These are phyloP conservation scores for Theropithecus gelada DNA, from an alignment of 2,113 vertebrate species.

Conservation along the genomic window DNA sequence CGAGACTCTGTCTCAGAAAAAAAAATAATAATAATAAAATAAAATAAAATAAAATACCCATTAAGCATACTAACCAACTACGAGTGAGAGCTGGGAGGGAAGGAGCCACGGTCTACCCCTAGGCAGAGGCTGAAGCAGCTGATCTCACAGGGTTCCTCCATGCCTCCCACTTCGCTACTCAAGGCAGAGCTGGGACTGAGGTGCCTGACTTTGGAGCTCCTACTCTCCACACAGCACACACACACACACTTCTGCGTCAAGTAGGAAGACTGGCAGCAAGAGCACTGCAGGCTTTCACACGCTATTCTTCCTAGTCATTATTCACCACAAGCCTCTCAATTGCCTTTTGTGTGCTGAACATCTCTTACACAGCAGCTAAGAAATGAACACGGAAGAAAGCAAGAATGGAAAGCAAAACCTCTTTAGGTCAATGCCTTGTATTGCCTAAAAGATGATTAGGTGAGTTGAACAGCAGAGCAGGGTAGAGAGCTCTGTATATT, in stretches of 20 bases:
- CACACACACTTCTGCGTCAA: background rate
- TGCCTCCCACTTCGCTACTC: background rate
- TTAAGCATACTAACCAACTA: too few relatives aligned
- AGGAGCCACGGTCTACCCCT: background rate
- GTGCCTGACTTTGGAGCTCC: background rate
- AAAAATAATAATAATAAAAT: too few relatives aligned
- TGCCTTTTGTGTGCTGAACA: background rate
- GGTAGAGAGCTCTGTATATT: background rate
- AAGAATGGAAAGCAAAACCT: background rate
- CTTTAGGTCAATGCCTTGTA: background rate
- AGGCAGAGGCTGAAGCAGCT: background rate
- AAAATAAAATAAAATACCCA: too few relatives aligned
- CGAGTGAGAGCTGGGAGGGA: background rate
- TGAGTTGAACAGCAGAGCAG: fast-evolving
- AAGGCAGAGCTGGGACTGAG: background rate
- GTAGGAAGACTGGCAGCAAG: background rate
- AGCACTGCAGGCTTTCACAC: too few relatives aligned
- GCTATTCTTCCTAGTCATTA: fast-evolving
- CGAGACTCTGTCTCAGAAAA: too few relatives aligned
- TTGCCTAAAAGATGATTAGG: background rate
- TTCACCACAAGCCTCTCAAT: background rate
- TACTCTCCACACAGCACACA: background rate
- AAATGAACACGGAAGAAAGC: background rate
- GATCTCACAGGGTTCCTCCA: too few relatives aligned
- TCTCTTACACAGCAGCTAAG: background rate